phyloP scores from a whole-genome alignment of 2,888 invertebrate species.

The Gandaritis pyraliata region DNA sequence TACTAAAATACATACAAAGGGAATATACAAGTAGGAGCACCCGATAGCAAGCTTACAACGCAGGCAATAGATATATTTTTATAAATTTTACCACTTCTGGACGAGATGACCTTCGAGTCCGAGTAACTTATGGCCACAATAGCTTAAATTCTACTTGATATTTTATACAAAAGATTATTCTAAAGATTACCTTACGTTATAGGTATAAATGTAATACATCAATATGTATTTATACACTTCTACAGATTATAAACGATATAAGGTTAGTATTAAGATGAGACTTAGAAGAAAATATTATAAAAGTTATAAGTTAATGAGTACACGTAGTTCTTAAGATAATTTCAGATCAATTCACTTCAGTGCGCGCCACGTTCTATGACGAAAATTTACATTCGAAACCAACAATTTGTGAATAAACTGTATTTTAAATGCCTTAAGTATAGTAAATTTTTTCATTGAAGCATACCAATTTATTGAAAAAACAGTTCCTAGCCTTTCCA shows the following conservation, averaged over 20 bases:
- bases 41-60: constrained; percentile 36
- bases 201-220: constrained; percentile 55
- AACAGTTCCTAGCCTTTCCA: too few relatives aligned
- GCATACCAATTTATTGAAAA: too few relatives aligned
- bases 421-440: too few relatives aligned
- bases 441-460: too few relatives aligned
- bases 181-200: constrained; percentile 47
- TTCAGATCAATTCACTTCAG: constrained; percentile 54
- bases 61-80: constrained; percentile 38
- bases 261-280: constrained; percentile 1
- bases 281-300: constrained; percentile 4
- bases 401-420: not conserved
- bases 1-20: constrained; percentile 11
- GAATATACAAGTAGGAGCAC: constrained; percentile 16
- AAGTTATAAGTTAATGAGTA: constrained; percentile 17
- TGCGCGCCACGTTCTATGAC: constrained; percentile 39
- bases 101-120: constrained; percentile 38
- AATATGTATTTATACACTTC: constrained; percentile 29
- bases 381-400: constrained; percentile 26
- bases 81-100: constrained; percentile 46
- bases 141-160: constrained; percentile 10
- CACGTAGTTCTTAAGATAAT: constrained; percentile 21
- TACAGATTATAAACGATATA: not conserved
- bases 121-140: constrained; percentile 44
- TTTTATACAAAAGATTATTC: not conserved